Evolutionary conservation across 2,113 vertebrate genomes (phyloP), one percentile per base, ranked within the genome.

Genomic region (Monopterus albus): DNA sequence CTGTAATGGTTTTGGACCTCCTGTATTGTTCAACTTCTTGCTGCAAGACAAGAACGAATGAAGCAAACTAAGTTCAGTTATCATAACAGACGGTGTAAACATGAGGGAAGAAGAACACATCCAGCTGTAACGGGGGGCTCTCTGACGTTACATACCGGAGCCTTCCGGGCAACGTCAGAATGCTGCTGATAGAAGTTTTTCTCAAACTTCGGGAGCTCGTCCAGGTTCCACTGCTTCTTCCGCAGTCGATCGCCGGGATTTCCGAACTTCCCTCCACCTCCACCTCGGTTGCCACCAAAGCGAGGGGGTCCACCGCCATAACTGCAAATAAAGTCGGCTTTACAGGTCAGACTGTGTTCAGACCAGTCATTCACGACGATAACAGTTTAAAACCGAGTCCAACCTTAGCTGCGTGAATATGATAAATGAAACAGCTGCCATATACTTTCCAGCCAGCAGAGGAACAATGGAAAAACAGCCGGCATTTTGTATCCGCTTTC

Each of bases 181-280:
- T 96, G 95, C 82, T 96, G 95, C 59, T 98, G 95, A 61, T 99
- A 99, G 56, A 99, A 99, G 91, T 99, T 99, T 85, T 99, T 99
- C 91, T 99, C 98, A 77, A 99, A 99, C 83, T 99, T 99, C 0
- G 98, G 97, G 28, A 99, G 94, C 57, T 98, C 96, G 72, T 98
- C 96, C 73, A 99, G 87, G 80, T 99, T 98, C 98, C 98, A 99
- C 91, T 97, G 96, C 78, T 96, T 98, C 87, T 99, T 99, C 12
- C 96, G 92, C 57, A 99, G 94, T 2, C 97, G 93, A 12, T 99
- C 98, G 2, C 98, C 98, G 7, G 98, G 97, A 36, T 98, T 98
- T 28, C 98, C 98, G 81, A 96, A 99, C 86, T 99, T 99, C 33
- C 96, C 90, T 10, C 90, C 90, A 2, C 94, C 93, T 0, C 95